Evolutionary conservation across 2,888 invertebrate genomes (phyloP), one percentile per base, ranked within the genome.

Genomic region (Aproaerema taeniolella): DNA sequence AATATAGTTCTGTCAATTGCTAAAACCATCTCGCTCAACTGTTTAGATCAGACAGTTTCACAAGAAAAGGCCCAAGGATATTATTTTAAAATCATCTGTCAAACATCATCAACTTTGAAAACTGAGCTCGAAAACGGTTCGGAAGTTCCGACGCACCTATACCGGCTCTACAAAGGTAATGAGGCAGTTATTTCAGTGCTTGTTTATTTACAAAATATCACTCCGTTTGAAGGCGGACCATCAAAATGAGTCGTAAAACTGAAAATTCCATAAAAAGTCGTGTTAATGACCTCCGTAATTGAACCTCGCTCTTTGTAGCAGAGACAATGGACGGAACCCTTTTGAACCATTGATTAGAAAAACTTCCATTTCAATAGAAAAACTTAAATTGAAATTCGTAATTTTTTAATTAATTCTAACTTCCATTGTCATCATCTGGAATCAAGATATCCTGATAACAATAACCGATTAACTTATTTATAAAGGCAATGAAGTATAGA

Each of bases 151-250:
- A 61, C 72, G 55, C 73, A 66, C 68, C 72, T 69, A n/a, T n/a
- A 71, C 76, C 81, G 81, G 78, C 76, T 68, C 29, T 73, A 85
- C 85, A 86, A 85, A 86, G 86, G 83, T 85, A 81, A 81, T 80
- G 70, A 77, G 70, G 51, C 66, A 75, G 85, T 81, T 86, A 86
- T 86, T 86, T 85, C 81, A 81, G 86, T 78, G 69, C 70, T 58
- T 86, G 86, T 86, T 86, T 86, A 85, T 86, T 86, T 86, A 86
- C 86, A 80, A 85, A 82, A 86, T 86, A 86, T 86, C 85, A 86
- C 81, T 86, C 74, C 76, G 83, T 86, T 86, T 86, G 86, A 86
- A 86, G 85, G 82, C 82, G 85, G 78, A 80, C 85, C 85, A 83
- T 86, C 86, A 85, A 83, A 82, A 85, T 83, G 73, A 67, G 73